Percentiles rank a stretch among this genome's conserved stretches.
phyloP scores from a whole-genome alignment of 2,888 invertebrate genomes.

The Buathra laborator region DNA sequence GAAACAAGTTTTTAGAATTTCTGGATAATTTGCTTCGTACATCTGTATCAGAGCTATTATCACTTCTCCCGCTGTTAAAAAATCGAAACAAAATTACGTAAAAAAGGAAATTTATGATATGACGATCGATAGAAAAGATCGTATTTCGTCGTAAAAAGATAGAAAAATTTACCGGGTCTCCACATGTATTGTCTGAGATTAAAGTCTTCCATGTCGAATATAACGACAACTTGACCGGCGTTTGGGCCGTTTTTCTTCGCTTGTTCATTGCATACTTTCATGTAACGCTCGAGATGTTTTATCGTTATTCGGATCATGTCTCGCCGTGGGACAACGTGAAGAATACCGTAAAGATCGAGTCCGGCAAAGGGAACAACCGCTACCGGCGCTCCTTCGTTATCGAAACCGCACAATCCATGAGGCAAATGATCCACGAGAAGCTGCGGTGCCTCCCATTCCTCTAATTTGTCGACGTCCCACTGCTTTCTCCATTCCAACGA shows the following conservation, averaged over 20 bases:
- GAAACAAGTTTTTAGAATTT: conserved; percentile 94
- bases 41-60: conserved; percentile 93
- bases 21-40: conserved; percentile 97
- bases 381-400: conserved; percentile 94
- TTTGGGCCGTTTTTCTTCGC: conserved; percentile 88
- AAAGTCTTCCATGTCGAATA: conserved; percentile 93
- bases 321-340: conserved; percentile 90
- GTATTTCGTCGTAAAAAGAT: neutral
- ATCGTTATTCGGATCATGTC: conserved; percentile 92
- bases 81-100: neutral
- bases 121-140: neutral
- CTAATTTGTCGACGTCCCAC: conserved; percentile 91
- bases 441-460: conserved; percentile 90
- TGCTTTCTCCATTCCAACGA: conserved; percentile 91
- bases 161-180: conserved; percentile 90
- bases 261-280: conserved; percentile 88
- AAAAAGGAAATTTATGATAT: too few relatives aligned
- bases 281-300: conserved; percentile 89
- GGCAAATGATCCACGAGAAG: conserved; percentile 91
- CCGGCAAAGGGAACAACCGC: conserved; percentile 93
- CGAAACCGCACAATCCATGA: conserved; percentile 92
- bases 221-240: conserved; percentile 89
- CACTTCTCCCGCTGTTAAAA: conserved; percentile 90
- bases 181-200: conserved; percentile 93
- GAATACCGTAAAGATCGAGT: conserved; percentile 92